phyloP scores from a whole-genome alignment of 2,797 vertebrate species.

The Distichodus sexfasciatus region DNA sequence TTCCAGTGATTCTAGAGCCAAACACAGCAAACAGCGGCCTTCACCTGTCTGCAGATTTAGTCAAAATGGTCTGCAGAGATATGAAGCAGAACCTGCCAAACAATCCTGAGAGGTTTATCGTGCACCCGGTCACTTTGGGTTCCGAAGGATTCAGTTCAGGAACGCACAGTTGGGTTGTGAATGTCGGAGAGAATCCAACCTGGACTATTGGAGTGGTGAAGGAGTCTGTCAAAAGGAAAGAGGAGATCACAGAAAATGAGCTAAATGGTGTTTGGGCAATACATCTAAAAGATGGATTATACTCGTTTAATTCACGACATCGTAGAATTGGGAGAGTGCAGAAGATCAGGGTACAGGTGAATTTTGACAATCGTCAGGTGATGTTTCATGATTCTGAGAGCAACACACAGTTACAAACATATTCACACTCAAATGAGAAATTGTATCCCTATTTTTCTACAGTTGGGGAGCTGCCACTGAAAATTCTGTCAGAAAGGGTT shows the following conservation, averaged over 20 bases:
- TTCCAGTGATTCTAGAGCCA: constrained; percentile 69
- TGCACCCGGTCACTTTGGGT: constrained; percentile 46
- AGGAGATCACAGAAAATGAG: not conserved
- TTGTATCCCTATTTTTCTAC: not conserved
- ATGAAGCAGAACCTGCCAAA: constrained; percentile 46
- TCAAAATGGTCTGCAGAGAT: constrained; percentile 5
- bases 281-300: not conserved
- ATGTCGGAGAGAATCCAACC: constrained; percentile 25
- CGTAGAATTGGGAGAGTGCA: not conserved
- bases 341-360: not conserved
- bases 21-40: not conserved
- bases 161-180: constrained; percentile 9
- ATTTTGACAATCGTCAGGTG: not conserved
- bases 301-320: not conserved
- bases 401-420: constrained; percentile 11
- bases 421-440: constrained; percentile 6
- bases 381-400: not conserved
- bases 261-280: not conserved
- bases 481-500: not conserved
- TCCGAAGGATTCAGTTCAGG: not conserved
- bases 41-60: constrained; percentile 37
- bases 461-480: not conserved
- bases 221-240: constrained; percentile 6
- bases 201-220: constrained; percentile 10
- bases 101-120: constrained; percentile 67